These are phyloP conservation scores for Mus spretus DNA, from an alignment of 2,797 vertebrate species.

Conservation along the genomic window DNA sequence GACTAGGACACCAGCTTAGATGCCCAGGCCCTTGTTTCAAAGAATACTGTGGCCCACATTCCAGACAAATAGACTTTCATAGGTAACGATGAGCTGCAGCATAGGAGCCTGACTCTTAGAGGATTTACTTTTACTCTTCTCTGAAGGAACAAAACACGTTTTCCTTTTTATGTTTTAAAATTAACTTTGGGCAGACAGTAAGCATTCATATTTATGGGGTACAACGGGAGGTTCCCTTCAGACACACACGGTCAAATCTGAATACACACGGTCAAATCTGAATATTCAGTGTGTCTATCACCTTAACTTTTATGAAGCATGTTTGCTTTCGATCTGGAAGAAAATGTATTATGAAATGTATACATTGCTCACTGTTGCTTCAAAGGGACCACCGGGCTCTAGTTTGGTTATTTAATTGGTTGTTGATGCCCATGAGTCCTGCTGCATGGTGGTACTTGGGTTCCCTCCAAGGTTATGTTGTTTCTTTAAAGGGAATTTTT, in stretches of 20 bases:
- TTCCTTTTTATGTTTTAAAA: not conserved
- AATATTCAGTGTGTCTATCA: not conserved
- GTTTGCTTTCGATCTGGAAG: not conserved
- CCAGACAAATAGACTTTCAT: not conserved
- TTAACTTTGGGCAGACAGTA: not conserved
- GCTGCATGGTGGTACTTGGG: not conserved
- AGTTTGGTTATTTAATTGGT: slow-evolving; percentile 31
- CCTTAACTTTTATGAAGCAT: not conserved
- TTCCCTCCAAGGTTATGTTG: not conserved
- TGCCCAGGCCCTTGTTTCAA: not conserved
- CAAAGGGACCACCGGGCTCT: slow-evolving; percentile 13
- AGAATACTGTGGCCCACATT: not conserved
- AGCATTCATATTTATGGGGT: not conserved
- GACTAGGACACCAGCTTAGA: not conserved
- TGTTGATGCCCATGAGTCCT: not conserved
- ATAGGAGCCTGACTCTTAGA: not conserved
- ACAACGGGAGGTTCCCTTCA: not conserved
- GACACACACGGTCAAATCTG: not conserved
- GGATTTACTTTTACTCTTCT: not conserved
- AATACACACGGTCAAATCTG: not conserved
- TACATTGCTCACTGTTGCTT: not conserved
- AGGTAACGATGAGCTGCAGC: not conserved
- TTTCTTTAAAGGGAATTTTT: not conserved
- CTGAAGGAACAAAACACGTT: not conserved
- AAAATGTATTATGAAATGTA: not conserved